Evolutionary conservation across 2,113 vertebrate genomes (phyloP).

Genomic region (Cairina moschata): DNA sequence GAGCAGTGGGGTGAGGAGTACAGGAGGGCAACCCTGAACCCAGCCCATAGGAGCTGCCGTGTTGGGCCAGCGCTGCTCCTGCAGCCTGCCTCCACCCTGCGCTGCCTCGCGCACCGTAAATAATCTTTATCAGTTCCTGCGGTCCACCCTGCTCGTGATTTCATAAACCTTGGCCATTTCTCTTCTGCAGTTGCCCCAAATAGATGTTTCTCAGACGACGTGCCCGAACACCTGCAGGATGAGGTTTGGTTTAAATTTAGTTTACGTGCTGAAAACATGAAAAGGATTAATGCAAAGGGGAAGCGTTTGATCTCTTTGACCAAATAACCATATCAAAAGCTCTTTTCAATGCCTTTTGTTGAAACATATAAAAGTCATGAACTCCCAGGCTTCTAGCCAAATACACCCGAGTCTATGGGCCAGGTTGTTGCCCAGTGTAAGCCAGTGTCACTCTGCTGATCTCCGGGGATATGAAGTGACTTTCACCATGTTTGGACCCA

Average conservation of each 20-base stretch:
- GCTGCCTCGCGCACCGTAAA: rapidly evolving
- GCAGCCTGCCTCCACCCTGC: rapidly evolving
- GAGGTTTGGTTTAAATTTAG: not conserved
- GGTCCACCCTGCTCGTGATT: not conserved
- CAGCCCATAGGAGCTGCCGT: rapidly evolving
- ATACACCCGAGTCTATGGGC: not conserved
- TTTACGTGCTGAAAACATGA: constrained; percentile 44
- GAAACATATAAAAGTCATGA: constrained; percentile 62
- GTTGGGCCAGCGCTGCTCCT: not conserved
- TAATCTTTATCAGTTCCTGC: rapidly evolving
- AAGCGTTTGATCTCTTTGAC: constrained; percentile 60
- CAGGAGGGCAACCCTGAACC: rapidly evolving
- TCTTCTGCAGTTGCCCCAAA: not conserved
- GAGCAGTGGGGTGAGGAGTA: not conserved
- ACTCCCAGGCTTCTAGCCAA: constrained; percentile 29
- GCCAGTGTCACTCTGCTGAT: not conserved
- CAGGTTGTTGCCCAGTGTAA: not conserved
- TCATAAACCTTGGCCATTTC: not conserved
- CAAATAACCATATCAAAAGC: constrained; percentile 70
- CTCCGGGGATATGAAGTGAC: not conserved
- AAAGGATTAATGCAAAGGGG: constrained; percentile 53
- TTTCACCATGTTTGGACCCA: not conserved
- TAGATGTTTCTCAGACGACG: not conserved
- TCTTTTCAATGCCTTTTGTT: constrained; percentile 57
- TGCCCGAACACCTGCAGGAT: constrained; percentile 54